Evolutionary conservation across 2,113 vertebrate species (phyloP), one percentile per base, ranked within the genome.

Genomic region (Canis aureus): DNA sequence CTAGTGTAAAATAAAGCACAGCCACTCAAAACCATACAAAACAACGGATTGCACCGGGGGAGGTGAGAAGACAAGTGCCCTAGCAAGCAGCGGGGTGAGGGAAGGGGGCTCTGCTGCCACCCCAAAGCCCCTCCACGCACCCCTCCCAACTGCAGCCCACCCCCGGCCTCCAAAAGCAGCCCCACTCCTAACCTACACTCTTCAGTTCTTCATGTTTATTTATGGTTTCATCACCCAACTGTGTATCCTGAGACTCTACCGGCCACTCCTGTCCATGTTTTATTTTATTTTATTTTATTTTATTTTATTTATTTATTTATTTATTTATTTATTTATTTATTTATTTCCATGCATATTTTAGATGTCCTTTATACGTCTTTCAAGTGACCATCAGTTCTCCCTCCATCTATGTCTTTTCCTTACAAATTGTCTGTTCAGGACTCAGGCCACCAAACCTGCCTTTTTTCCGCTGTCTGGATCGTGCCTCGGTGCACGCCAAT

Each of bases 121-220:
- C 35, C 13, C 2, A 11, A 32, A 10, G 17, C 2, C 22, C 11
- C 8, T 4, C 20, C 8, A 0, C 0, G 0, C 0, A 3, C 38
- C n/a, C 16, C 25, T 62, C 71, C 35, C 12, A 23, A 19, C 0
- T 12, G 20, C 12, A 66, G 80, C 35, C 38, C 53, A 11, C n/a
- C 38, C 43, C 6, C 0, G 6, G 6, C 43, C 38, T 13, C 66
- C 78, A 25, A n/a, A 55, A 95, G 74, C 4, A 67, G 25, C 27
- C 49, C 32, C 23, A 29, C 9, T 94, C 27, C 49, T 3, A 17
- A 55, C 53, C 74, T 71, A 5, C 0, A 1, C 62, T 25, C 59
- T 60, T 67, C 16, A 60, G 15, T 29, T 35, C 79, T 43, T 66
- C 23, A 23, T 10, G 55, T 35, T 53, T 57, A 17, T 57, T 67